Evolutionary conservation across 2,113 vertebrate species (phyloP).

Genomic region (Eulacestoma nigropectus): DNA sequence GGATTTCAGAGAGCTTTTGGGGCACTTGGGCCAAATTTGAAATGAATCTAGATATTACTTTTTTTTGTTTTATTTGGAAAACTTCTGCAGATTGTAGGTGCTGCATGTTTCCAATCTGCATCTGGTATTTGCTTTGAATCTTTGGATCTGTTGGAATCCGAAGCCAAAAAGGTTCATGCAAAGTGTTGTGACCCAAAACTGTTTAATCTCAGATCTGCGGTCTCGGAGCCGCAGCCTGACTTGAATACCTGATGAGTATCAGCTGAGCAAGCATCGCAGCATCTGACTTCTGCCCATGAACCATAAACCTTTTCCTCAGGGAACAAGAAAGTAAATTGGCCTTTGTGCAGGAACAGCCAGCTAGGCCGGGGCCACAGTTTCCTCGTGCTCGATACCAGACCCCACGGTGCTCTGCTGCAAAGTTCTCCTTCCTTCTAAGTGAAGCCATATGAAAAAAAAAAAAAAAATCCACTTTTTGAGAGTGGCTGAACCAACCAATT

Average conservation of each 20-base stretch:
- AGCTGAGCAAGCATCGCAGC: slow-evolving; percentile 51
- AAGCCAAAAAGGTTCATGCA: slow-evolving; percentile 31
- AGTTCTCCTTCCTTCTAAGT: slow-evolving; percentile 30
- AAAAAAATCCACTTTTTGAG: neutral
- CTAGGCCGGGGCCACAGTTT: neutral
- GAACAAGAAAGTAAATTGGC: slow-evolving; percentile 1
- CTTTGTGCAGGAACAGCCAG: neutral
- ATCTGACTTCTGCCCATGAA: slow-evolving; percentile 38
- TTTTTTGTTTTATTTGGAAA: neutral
- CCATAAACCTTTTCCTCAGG: slow-evolving; percentile 31
- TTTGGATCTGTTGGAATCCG: neutral
- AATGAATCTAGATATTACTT: neutral
- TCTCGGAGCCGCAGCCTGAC: neutral
- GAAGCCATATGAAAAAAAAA: slow-evolving; percentile 43
- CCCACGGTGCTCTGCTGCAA: neutral
- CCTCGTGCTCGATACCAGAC: neutral
- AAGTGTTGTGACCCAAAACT: slow-evolving; percentile 54
- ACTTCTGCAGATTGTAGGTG: neutral
- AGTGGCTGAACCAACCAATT: slow-evolving; percentile 38
- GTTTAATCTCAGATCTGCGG: neutral
- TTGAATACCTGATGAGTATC: slow-evolving; percentile 45
- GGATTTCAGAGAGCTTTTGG: neutral
- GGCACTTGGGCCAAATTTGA: neutral
- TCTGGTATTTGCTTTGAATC: slow-evolving; percentile 8
- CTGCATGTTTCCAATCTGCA: neutral